Evolutionary conservation across 2,888 invertebrate genomes (phyloP).

Genomic region (Notodonta dromedarius): DNA sequence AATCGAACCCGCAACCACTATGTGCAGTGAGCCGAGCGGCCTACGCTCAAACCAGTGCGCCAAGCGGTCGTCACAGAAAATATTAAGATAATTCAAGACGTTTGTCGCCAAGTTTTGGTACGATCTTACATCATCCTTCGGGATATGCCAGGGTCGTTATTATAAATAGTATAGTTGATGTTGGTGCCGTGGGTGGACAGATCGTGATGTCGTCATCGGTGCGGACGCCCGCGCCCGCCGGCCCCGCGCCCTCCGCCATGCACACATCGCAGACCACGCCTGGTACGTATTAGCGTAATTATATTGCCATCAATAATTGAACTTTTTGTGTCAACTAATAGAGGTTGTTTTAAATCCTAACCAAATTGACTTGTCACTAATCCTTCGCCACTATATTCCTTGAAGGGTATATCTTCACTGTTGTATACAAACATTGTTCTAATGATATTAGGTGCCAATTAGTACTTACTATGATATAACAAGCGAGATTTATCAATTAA

Average conservation of each 20-base stretch:
- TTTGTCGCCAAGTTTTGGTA: neutral
- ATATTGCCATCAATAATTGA: constrained; percentile 3
- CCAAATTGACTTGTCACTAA: neutral
- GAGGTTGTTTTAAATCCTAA: neutral
- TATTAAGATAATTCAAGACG: no score
- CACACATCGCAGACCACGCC: constrained; percentile 75
- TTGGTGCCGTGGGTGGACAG: constrained; percentile 42
- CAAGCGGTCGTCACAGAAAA: no score
- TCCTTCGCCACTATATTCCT: no score
- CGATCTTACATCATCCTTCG: neutral
- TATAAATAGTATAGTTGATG: neutral
- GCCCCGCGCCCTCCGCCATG: constrained; percentile 64
- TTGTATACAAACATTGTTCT: no score
- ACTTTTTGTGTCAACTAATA: neutral
- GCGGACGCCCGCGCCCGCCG: constrained; percentile 67
- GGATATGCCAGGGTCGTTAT: neutral
- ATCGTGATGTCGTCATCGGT: constrained; percentile 80
- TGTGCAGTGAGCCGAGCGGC: no score
- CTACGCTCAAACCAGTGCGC: no score
- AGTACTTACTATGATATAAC: no score
- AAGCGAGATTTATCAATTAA: no score
- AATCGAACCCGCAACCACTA: no score
- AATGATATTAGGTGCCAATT: no score
- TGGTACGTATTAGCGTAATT: constrained; percentile 45
- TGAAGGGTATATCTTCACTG: no score